Conservation (phyloP, 2,797 vertebrate species). For the Diglossa cyanea region DNA sequence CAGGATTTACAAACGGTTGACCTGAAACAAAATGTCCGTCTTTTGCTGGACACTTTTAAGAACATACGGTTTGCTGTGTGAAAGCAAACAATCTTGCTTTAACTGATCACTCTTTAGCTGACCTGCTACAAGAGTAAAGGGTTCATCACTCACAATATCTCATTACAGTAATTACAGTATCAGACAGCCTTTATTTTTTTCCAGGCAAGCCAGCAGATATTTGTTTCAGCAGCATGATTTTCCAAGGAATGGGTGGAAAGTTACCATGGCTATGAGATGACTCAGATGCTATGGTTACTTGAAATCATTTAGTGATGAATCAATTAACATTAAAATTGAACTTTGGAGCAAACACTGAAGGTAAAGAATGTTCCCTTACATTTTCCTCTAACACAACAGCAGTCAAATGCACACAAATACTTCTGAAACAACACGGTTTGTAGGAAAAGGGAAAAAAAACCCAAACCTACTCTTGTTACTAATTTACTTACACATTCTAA, state of each 20-base stretch:
- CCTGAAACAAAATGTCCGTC: constrained; percentile 74
- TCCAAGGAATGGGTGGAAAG: neutral
- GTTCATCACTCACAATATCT: neutral
- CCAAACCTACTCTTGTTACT: neutral
- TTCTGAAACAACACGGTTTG: neutral
- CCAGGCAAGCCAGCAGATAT: neutral
- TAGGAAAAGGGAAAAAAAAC: neutral
- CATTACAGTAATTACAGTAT: neutral
- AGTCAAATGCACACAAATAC: neutral
- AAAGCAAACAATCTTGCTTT: neutral
- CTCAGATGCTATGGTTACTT: neutral
- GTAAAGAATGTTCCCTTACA: neutral
- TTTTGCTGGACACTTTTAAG: neutral
- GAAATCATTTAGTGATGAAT: neutral
- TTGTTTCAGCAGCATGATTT: neutral
- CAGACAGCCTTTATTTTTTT: neutral
- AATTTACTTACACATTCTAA: neutral
- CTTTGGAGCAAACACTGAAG: neutral
- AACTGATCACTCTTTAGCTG: neutral
- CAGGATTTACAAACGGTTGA: constrained; percentile 93
- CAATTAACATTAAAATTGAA: neutral
- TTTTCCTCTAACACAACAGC: neutral
- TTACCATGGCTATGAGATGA: constrained; percentile 3
- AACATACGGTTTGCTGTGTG: neutral
- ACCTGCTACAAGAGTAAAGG: neutral